phyloP scores from a whole-genome alignment of 2,797 vertebrate genomes.

The Danio albolineatus region DNA sequence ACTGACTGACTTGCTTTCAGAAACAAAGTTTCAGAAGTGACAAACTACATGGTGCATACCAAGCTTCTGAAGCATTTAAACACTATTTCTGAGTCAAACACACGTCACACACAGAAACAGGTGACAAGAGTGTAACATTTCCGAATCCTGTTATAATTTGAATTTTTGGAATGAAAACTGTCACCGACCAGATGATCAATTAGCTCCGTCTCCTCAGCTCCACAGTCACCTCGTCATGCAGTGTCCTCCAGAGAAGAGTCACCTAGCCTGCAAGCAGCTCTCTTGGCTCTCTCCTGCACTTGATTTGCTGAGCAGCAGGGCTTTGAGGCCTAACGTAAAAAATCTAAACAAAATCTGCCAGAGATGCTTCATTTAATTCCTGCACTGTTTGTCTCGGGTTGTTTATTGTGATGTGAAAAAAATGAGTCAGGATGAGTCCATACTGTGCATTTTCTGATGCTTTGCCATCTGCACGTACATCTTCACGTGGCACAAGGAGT shows the following conservation, averaged over 20 bases:
- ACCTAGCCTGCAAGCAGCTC: not conserved
- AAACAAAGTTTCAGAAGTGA: too few relatives aligned
- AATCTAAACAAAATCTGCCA: constrained; percentile 54
- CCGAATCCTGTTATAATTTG: constrained; percentile 39
- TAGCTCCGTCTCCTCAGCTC: constrained; percentile 41
- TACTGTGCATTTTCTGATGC: constrained; percentile 50
- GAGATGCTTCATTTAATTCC: constrained; percentile 35
- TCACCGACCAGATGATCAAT: constrained; percentile 50
- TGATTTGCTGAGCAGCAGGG: constrained; percentile 54
- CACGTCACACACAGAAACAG: not conserved
- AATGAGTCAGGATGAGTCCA: constrained; percentile 59
- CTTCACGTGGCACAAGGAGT: constrained; percentile 8
- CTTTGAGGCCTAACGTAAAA: constrained; percentile 52
- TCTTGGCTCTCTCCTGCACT: constrained; percentile 36
- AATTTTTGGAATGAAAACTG: constrained; percentile 53
- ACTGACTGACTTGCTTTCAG: too few relatives aligned
- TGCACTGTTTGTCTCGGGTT: constrained; percentile 56
- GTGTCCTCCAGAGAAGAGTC: constrained; percentile 15
- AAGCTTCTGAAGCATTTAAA: not conserved
- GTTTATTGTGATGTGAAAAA: constrained; percentile 59
- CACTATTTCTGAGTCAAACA: not conserved
- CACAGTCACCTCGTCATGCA: constrained; percentile 13
- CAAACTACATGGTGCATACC: not conserved
- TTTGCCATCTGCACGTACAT: constrained; percentile 45
- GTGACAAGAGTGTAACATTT: constrained; percentile 35